Evolutionary conservation across 2,797 vertebrate species (phyloP), one percentile per base, ranked within the genome.

Genomic region (Tolypeutes matacus): DNA sequence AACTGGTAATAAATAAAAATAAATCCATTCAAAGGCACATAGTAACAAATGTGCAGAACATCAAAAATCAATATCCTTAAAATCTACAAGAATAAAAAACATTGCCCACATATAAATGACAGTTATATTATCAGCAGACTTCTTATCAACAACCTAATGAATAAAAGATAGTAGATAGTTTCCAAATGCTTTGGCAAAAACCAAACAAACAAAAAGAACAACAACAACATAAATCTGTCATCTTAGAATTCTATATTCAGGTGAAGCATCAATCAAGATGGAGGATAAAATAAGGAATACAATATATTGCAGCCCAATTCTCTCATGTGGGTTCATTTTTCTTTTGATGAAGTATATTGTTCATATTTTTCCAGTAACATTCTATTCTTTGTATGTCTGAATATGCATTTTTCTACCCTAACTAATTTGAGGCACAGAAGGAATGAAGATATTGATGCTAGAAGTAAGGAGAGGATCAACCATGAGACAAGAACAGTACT

Each of bases 1-100:
- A 56, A 51, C 46, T 80, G 21, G 89, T 64, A 69, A 76, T 56
- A 70, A 89, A 77, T 82, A 34, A 88, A 91, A 75, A 53, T 86
- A 83, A 80, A 72, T 91, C 56, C 49, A 42, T 21, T 34, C 17
- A 89, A 89, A 78, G 49, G 25, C 31, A 67, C 58, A 92, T 76
- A 34, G 23, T 73, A 78, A 51, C 75, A 56, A 85, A 62, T 65
- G 84, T 46, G 14, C 4, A 62, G 21, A 64, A 58, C 21, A 56
- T 60, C 25, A 93, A 42, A 36, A 72, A 72, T 17, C 5, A 13
- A 70, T 36, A 31, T 34, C 56, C 1, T 12, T 39, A 34, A 62
- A 83, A 83, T 2, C 7, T 67, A 56, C 7, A 51, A 34, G 72
- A 46, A 12, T 56, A 49, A 53, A 89, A 80, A 27, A 2, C 7